Evolutionary conservation across 1,140 invertebrate genomes (phyloP).

Genomic region (Prorops nasuta): DNA sequence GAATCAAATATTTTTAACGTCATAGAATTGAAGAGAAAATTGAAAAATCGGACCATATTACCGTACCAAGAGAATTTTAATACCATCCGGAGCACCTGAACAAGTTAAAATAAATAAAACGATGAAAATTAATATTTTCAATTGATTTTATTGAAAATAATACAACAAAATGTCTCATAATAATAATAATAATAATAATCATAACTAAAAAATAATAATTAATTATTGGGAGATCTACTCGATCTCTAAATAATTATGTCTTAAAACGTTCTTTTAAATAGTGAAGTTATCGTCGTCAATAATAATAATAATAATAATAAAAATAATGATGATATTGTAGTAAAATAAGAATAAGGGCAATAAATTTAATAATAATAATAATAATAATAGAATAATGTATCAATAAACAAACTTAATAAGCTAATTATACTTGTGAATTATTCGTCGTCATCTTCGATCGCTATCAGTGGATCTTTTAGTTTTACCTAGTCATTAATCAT

Average conservation of each 20-base stretch:
- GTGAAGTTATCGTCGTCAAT: slow-evolving; percentile 40
- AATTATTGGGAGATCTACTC: slow-evolving; percentile 54
- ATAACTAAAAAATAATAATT: slow-evolving; percentile 55
- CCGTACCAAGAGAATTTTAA: slow-evolving; percentile 18
- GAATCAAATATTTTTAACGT: too few species aligned
- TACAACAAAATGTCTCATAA: slow-evolving; percentile 58
- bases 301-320: slow-evolving; percentile 36
- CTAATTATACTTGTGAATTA: slow-evolving; percentile 49
- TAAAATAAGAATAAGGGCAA: slow-evolving; percentile 51
- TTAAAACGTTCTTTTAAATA: slow-evolving; percentile 55
- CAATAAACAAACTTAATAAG: slow-evolving; percentile 56
- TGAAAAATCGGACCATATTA: too few species aligned
- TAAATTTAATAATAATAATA: slow-evolving; percentile 49
- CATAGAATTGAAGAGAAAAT: too few species aligned
- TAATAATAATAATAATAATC: slow-evolving; percentile 50
- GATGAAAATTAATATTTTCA: slow-evolving; percentile 51
- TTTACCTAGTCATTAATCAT: slow-evolving; percentile 47
- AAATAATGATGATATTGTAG: slow-evolving; percentile 34
- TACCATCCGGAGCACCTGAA: slow-evolving; percentile 17
- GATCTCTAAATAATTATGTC: slow-evolving; percentile 54
- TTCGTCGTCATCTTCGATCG: slow-evolving; percentile 49
- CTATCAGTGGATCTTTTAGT: slow-evolving; percentile 41
- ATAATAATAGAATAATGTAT: slow-evolving; percentile 53
- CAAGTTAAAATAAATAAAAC: slow-evolving; percentile 30
- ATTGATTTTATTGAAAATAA: slow-evolving; percentile 59